A percentile compares a stretch with the other conserved stretches of the same genome.
phyloP scores from a whole-genome alignment of 1,140 invertebrate genomes.

The Ganaspis sp. region DNA sequence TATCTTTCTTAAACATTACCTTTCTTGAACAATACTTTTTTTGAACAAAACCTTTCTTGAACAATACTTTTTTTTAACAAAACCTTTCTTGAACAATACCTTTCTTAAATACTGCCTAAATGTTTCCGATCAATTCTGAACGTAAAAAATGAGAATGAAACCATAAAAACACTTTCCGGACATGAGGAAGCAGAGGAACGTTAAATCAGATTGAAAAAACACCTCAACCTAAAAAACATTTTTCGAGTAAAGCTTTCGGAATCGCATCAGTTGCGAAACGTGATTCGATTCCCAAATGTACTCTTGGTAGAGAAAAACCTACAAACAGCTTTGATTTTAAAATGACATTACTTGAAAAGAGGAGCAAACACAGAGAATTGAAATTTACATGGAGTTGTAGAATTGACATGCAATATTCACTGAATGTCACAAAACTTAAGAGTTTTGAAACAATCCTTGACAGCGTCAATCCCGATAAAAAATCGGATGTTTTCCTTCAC shows the following conservation, averaged over 20 bases:
- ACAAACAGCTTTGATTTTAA: neutral
- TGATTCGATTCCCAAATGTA: neutral
- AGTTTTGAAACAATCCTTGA: neutral
- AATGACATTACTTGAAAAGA: neutral
- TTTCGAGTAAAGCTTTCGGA: neutral
- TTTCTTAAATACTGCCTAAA: too few species aligned
- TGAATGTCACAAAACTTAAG: neutral
- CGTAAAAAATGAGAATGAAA: too few species aligned
- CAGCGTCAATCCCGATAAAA: neutral
- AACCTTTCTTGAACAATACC: too few species aligned
- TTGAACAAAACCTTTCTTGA: too few species aligned
- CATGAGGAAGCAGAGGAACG: too few species aligned
- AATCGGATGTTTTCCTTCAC: slow-evolving; percentile 2
- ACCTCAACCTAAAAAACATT: neutral
- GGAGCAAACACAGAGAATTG: neutral
- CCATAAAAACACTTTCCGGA: too few species aligned
- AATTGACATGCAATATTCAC: neutral
- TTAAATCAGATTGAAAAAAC: neutral
- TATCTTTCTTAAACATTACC: too few species aligned
- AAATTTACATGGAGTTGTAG: neutral
- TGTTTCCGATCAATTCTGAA: too few species aligned
- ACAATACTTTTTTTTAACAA: too few species aligned
- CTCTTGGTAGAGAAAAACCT: neutral
- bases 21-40: too few species aligned
- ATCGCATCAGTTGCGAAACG: neutral